phyloP scores from a whole-genome alignment of 2,888 invertebrate species.

The Hyposoter dolosus region DNA sequence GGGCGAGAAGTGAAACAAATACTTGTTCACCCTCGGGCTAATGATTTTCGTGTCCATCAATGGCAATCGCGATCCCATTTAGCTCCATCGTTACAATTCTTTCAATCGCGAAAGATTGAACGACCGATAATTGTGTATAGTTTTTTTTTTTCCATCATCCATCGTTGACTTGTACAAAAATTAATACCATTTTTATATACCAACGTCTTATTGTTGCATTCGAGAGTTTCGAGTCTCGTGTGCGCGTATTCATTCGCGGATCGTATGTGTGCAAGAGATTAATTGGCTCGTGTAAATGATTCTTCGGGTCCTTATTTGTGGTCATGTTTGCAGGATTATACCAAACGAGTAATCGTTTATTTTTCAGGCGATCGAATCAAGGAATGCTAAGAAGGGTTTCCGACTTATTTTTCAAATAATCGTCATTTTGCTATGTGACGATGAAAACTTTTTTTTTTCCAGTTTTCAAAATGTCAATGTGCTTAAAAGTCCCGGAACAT shows the following conservation, averaged over 20 bases:
- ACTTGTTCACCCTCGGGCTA: constrained; percentile 24
- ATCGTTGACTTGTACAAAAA: background rate
- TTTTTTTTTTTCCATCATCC: constrained; percentile 16
- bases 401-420: background rate
- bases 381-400: background rate
- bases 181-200: background rate
- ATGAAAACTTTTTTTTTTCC: no score
- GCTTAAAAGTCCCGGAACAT: no score
- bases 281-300: background rate
- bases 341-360: background rate
- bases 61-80: constrained; percentile 29
- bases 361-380: background rate
- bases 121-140: constrained; percentile 19
- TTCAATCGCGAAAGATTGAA: constrained; percentile 17
- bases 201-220: background rate
- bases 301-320: background rate
- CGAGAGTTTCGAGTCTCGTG: background rate
- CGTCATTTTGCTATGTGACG: no score
- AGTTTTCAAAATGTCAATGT: no score
- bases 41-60: constrained; percentile 30
- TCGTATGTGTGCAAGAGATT: background rate
- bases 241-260: background rate
- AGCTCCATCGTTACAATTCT: background rate
- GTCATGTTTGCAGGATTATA: background rate
- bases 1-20: constrained; percentile 2